Conservation (phyloP, 2,888 invertebrate genomes). For the Penaeus monodon region DNA sequence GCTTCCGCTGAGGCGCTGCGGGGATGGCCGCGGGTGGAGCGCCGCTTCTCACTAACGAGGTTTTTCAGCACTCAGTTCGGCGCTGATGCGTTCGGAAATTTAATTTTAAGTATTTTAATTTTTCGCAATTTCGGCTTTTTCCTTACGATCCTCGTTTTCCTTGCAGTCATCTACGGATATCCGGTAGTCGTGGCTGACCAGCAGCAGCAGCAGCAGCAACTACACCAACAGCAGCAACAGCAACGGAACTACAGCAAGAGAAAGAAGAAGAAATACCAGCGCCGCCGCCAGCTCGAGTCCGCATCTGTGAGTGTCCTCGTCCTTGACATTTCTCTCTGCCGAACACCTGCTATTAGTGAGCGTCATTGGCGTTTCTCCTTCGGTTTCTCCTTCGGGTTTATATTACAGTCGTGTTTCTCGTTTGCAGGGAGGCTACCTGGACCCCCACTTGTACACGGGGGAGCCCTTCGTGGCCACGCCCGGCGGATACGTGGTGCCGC, state of each 20-base stretch:
- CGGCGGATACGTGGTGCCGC: slow-evolving; percentile 59
- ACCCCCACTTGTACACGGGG: slow-evolving; percentile 63
- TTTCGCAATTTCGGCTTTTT: neutral
- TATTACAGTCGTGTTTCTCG: neutral
- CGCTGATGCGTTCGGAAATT: no score
- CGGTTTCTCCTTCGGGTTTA: no score
- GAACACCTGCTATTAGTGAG: no score
- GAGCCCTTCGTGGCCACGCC: slow-evolving; percentile 64
- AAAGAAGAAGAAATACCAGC: slow-evolving; percentile 63
- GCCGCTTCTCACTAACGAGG: no score
- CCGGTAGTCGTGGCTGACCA: slow-evolving; percentile 50
- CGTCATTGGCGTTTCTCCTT: no score
- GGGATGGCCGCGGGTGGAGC: no score
- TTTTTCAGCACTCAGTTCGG: no score
- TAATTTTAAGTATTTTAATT: no score
- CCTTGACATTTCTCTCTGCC: no score
- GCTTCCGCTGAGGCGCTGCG: no score
- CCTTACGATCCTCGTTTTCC: neutral
- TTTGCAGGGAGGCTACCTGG: slow-evolving; percentile 60
- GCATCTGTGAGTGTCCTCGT: slow-evolving; percentile 21
- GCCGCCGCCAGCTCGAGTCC: slow-evolving; percentile 36
- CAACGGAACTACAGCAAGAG: slow-evolving; percentile 48
- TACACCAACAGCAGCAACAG: slow-evolving; percentile 15
- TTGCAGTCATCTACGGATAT: slow-evolving; percentile 64
- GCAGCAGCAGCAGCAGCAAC: slow-evolving; percentile 31